Evolutionary conservation across 2,888 invertebrate species (phyloP).

Genomic region (Mythimna lalbum): DNA sequence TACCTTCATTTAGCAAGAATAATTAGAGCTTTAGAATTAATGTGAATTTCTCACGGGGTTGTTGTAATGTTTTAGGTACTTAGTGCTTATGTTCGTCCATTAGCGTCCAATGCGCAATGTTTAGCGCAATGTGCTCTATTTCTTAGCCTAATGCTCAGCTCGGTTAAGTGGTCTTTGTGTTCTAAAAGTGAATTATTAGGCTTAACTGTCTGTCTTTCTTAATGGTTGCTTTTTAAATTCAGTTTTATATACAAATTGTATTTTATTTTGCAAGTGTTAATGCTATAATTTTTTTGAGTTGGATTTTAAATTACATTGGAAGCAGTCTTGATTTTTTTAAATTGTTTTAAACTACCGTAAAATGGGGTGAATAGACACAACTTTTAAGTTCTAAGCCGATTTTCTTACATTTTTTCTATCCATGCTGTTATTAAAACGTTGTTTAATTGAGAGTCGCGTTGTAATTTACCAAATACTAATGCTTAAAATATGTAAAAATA

Average conservation of each 20-base stretch:
- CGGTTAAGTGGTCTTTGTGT: constrained; percentile 31
- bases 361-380: no score
- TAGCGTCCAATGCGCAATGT: constrained; percentile 46
- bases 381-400: no score
- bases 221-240: constrained; percentile 11
- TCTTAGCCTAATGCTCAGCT: constrained; percentile 21
- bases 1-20: constrained; percentile 45
- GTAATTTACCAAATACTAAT: no score
- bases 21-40: constrained; percentile 52
- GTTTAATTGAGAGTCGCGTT: no score
- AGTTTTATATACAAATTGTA: background rate
- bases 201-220: background rate
- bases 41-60: constrained; percentile 56
- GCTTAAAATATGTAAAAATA: background rate
- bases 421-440: no score
- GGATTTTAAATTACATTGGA: no score
- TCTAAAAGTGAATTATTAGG: constrained; percentile 13
- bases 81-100: constrained; percentile 54
- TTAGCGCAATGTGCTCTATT: constrained; percentile 47
- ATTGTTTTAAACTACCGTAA: no score
- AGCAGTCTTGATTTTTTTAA: no score
- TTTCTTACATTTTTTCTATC: no score
- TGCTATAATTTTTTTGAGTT: background rate
- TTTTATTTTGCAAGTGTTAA: background rate
- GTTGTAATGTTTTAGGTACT: constrained; percentile 41